Conservation (phyloP, 2,888 invertebrate genomes). For the Nasonovia ribisnigri region DNA sequence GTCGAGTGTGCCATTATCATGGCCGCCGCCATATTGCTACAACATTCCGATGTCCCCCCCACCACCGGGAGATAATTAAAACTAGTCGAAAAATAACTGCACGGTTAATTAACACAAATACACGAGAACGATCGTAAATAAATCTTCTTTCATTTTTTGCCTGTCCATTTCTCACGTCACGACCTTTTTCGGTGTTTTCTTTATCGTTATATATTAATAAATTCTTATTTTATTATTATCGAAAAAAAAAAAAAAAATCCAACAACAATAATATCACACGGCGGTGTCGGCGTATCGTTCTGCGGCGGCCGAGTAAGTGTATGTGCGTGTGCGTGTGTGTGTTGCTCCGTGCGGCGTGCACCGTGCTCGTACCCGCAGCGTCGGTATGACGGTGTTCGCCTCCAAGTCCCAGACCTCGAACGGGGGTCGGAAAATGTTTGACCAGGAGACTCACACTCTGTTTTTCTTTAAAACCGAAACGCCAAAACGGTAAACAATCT, state of each 20-base stretch:
- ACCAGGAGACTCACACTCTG: background rate
- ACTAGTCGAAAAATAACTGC: conserved; percentile 64
- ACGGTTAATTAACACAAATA: conserved; percentile 62
- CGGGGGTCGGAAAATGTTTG: background rate
- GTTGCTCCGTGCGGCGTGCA: background rate
- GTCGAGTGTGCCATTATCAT: conserved; percentile 65
- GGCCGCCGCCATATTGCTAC: conserved; percentile 65
- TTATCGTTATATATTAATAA: background rate
- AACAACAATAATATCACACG: conserved; percentile 8
- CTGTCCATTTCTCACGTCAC: background rate
- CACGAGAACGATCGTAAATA: conserved; percentile 33
- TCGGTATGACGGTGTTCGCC: background rate
- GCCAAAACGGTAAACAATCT: background rate
- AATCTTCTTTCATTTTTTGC: conserved; percentile 28
- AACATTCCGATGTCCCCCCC: conserved; percentile 65
- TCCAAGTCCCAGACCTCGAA: background rate
- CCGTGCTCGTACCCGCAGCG: conserved; percentile 1
- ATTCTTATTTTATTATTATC: background rate
- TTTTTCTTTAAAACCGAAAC: background rate
- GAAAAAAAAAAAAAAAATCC: conserved; percentile 36
- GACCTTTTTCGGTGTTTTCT: conserved; percentile 10
- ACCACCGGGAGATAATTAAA: conserved; percentile 60
- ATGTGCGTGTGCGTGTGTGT: background rate
- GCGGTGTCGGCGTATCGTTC: conserved; percentile 8
- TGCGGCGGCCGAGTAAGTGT: background rate